A percentile compares a stretch with the other conserved stretches of the same genome.
These are phyloP conservation scores for Charanyca ferruginea DNA, from an alignment of 2,888 invertebrate species.

Conservation along the genomic window DNA sequence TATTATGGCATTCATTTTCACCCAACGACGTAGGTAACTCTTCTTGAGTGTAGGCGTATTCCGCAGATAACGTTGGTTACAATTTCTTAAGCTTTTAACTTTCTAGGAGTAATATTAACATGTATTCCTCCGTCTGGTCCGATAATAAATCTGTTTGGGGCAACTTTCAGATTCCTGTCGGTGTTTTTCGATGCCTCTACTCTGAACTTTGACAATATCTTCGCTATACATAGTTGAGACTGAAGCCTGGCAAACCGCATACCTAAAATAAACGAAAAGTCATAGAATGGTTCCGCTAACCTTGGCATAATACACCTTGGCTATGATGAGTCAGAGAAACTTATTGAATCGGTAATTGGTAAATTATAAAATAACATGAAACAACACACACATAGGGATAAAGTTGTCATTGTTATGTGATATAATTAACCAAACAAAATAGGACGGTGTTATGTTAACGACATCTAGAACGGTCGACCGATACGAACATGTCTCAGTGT, in stretches of 20 bases:
- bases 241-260: slow-evolving; percentile 76
- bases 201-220: slow-evolving; percentile 70
- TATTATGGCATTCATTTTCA: not conserved
- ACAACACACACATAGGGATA: no score
- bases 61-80: not conserved
- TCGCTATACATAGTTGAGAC: slow-evolving; percentile 68
- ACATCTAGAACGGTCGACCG: no score
- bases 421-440: no score
- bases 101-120: slow-evolving; percentile 53
- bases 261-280: slow-evolving; percentile 63
- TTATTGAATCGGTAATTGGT: no score
- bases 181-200: slow-evolving; percentile 70
- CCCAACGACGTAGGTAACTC: not conserved
- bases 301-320: not conserved
- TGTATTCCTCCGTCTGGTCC: slow-evolving; percentile 60
- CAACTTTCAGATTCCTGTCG: slow-evolving; percentile 40
- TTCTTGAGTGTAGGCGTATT: not conserved
- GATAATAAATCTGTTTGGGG: slow-evolving; percentile 43
- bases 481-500: no score
- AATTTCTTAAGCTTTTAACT: slow-evolving; percentile 28
- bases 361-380: no score
- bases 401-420: no score
- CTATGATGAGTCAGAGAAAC: no score
- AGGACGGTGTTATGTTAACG: no score
- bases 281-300: not conserved